phyloP scores from a whole-genome alignment of 2,888 invertebrate species.

The Laspeyria flexula region DNA sequence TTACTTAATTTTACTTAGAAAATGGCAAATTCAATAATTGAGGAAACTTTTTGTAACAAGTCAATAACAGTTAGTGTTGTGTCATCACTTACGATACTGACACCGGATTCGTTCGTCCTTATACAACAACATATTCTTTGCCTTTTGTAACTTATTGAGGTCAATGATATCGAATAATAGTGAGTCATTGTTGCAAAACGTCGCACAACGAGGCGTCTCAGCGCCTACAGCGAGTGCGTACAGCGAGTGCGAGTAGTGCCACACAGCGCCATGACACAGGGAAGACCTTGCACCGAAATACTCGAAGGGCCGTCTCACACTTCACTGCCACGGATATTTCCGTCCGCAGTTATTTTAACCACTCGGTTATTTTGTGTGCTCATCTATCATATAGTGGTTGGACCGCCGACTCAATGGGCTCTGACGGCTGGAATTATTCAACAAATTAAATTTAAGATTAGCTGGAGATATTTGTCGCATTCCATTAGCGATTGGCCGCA shows the following conservation, averaged over 20 bases:
- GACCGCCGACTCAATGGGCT: conserved; percentile 23
- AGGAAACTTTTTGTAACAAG: not conserved
- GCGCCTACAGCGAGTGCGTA: not conserved
- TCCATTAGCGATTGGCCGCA: conserved; percentile 18
- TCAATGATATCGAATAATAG: conserved; percentile 39
- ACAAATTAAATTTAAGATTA: conserved; percentile 24
- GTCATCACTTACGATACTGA: not conserved
- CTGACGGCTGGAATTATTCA: conserved; percentile 28
- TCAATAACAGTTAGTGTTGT: not conserved
- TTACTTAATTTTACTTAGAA: not conserved
- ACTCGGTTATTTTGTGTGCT: conserved; percentile 9
- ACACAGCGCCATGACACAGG: not conserved
- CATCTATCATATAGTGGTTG: conserved; percentile 21
- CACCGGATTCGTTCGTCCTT: conserved; percentile 17
- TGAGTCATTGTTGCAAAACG: conserved; percentile 22
- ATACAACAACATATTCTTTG: conserved; percentile 13
- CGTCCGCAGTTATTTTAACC: conserved; percentile 19
- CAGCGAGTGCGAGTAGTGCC: not conserved
- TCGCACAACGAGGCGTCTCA: conserved; percentile 4
- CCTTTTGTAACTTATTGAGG: conserved; percentile 41
- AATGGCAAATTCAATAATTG: not conserved
- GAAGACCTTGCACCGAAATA: not conserved
- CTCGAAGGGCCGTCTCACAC: not conserved
- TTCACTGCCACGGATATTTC: conserved; percentile 18
- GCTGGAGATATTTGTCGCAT: conserved; percentile 34